Base-by-base conservation (phyloP, 2,797 vertebrate species). In the Sebastes trivittatus region DNA sequence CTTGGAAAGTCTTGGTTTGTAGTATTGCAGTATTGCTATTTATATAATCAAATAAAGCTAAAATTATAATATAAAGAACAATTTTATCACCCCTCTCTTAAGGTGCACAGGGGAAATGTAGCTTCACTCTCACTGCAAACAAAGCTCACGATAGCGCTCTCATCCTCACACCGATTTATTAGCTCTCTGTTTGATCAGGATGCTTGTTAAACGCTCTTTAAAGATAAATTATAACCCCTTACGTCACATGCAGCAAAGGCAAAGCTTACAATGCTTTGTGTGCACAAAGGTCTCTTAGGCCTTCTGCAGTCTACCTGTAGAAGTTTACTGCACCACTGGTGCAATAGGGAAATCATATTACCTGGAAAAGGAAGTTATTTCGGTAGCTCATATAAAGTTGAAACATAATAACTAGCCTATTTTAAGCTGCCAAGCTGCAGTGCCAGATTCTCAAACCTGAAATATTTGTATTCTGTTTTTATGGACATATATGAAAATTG, bases 121-220 rank as follows among this genome's bases (percentile, higher is more conserved):
- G 25, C 67, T 18, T 76, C 38, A 58, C 29, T 30, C 22, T 70
- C 10, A 23, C 5, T 49, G 16, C 8, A 70, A 63, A 81, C 8
- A 63, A 11, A 23, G 61, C 52, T 55, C 25, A 60, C 22, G 25
- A 29, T 2, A 70, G 36, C 34, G 30, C 54, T 58, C 7, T 60
- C 46, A 67, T 54, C 32, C 34, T 59, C 34, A 49, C 23, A 58
- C 25, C 2, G 2, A 77, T 81, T 75, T 73, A 80, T 75, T 46
- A 60, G 72, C 58, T 72, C 58, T 60, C 68, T 78, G 54, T 82
- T 84, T 82, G 65, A 80, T 77, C 58, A 56, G 71, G 22, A 69
- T 64, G 52, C 69, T 36, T 83, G 62, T 83, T 68, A 80, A 82
- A 80, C 61, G 61, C 29, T 79, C 46, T 55, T 64, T 64, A 70